phyloP scores from a whole-genome alignment of 2,888 invertebrate genomes.

The Leptinotarsa juncta region DNA sequence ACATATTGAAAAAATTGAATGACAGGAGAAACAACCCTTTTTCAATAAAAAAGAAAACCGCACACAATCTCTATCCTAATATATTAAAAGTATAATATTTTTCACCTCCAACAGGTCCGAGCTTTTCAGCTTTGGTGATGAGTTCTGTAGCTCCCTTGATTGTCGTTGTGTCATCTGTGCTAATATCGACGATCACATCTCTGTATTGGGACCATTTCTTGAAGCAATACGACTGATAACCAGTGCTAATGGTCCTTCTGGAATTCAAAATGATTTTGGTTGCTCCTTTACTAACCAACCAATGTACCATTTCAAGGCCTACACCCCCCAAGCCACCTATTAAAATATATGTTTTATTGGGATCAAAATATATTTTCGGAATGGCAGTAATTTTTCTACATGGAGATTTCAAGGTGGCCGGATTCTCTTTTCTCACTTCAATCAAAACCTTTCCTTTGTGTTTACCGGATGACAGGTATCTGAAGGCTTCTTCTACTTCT shows the following conservation, averaged over 20 bases:
- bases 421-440: slow-evolving; percentile 57
- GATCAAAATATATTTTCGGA: slow-evolving; percentile 51
- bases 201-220: slow-evolving; percentile 47
- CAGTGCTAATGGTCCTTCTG: slow-evolving; percentile 69
- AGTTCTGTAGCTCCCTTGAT: slow-evolving; percentile 63
- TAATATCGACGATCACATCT: slow-evolving; percentile 63
- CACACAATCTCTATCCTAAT: background rate
- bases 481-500: slow-evolving; percentile 79
- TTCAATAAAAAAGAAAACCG: too few relatives aligned
- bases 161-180: slow-evolving; percentile 62
- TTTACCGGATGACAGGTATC: slow-evolving; percentile 75
- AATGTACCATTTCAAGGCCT: slow-evolving; percentile 72
- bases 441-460: slow-evolving; percentile 82
- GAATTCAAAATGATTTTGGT: slow-evolving; percentile 71
- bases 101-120: slow-evolving; percentile 71
- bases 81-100: background rate
- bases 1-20: too few relatives aligned
- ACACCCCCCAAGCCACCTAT: slow-evolving; percentile 75
- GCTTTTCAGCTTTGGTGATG: slow-evolving; percentile 60
- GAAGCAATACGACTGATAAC: slow-evolving; percentile 71
- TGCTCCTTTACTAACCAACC: slow-evolving; percentile 73
- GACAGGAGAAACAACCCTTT: too few relatives aligned
- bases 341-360: slow-evolving; percentile 58
- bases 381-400: slow-evolving; percentile 42
- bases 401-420: slow-evolving; percentile 25